phyloP scores from a whole-genome alignment of 2,888 invertebrate species.

The Sarcophaga variegata region DNA sequence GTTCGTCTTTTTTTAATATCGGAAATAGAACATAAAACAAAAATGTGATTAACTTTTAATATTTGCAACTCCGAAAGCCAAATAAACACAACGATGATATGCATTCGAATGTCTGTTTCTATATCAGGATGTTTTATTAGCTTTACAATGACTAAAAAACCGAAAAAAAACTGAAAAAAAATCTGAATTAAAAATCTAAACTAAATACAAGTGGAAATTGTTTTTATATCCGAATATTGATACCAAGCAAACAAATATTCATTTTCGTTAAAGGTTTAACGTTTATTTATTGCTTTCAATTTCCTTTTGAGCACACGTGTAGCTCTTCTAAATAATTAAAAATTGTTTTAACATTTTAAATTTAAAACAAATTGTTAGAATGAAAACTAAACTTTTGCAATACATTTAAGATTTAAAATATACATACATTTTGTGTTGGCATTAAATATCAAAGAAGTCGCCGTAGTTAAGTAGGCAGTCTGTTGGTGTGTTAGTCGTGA shows the following conservation, averaged over 20 bases:
- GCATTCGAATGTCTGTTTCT: slow-evolving; percentile 15
- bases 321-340: slow-evolving; percentile 10
- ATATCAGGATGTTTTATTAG: slow-evolving; percentile 50
- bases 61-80: slow-evolving; percentile 48
- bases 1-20: slow-evolving; percentile 4
- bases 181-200: slow-evolving; percentile 12
- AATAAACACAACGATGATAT: slow-evolving; percentile 21
- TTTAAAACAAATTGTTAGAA: background rate
- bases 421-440: too few relatives aligned
- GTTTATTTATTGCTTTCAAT: slow-evolving; percentile 52
- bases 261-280: slow-evolving; percentile 34
- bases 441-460: too few relatives aligned
- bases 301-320: slow-evolving; percentile 23
- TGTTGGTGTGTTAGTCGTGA: too few relatives aligned
- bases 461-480: too few relatives aligned
- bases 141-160: background rate
- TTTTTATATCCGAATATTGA: background rate
- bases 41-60: slow-evolving; percentile 48
- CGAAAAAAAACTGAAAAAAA: background rate
- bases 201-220: background rate
- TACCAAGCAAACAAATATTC: slow-evolving; percentile 23
- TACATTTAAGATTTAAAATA: background rate
- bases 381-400: background rate
- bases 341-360: slow-evolving; percentile 13
- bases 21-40: slow-evolving; percentile 37